A percentile compares a stretch with the other conserved stretches of the same genome.
phyloP scores from a whole-genome alignment of 2,797 vertebrate species.

The Tangara arthus region DNA sequence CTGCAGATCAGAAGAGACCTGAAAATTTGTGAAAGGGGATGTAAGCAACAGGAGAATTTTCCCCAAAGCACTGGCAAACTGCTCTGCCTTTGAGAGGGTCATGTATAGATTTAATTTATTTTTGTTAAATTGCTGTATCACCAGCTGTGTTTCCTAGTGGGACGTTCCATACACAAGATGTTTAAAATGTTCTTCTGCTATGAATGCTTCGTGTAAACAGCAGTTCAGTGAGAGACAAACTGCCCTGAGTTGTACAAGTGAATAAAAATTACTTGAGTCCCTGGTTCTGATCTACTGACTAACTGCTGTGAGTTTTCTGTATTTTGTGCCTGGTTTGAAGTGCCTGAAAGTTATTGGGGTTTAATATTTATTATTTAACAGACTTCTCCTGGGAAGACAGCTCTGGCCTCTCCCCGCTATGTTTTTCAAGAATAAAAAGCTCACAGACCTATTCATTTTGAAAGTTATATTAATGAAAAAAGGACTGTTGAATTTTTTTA shows the following conservation, averaged over 20 bases:
- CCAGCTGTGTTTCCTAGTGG: neutral
- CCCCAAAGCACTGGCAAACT: neutral
- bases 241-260: neutral
- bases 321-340: neutral
- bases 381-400: neutral
- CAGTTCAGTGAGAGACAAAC: neutral
- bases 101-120: neutral
- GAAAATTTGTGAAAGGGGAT: neutral
- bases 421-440: neutral
- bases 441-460: neutral
- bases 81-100: neutral
- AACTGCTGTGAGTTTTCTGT: neutral
- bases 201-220: neutral
- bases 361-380: constrained; percentile 39
- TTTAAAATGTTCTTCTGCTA: neutral
- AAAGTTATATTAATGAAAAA: neutral
- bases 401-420: neutral
- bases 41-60: neutral
- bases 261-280: neutral
- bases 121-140: neutral
- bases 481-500: neutral
- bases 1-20: neutral
- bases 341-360: neutral
- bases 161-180: neutral
- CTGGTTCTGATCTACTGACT: neutral